Evolutionary conservation across 2,113 vertebrate genomes (phyloP).

Genomic region (Dolichallabes microphthalmus): DNA sequence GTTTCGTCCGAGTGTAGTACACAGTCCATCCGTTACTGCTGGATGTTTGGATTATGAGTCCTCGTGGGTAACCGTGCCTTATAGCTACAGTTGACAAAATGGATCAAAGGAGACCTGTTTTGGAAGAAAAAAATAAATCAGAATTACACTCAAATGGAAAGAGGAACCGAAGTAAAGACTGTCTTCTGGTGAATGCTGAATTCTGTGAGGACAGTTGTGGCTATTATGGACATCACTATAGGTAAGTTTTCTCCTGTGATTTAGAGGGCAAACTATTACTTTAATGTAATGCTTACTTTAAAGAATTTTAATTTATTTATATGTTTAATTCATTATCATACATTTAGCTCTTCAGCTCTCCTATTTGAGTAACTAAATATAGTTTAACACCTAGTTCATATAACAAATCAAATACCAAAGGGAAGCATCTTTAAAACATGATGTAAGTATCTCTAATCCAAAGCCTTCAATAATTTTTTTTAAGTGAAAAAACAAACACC

Average conservation of each 20-base stretch:
- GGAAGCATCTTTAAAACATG: not conserved
- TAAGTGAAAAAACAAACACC: not conserved
- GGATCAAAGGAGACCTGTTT: conserved; percentile 62
- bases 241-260: conserved; percentile 57
- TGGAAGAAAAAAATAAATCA: conserved; percentile 46
- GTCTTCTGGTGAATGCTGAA: conserved; percentile 67
- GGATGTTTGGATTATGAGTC: conserved; percentile 48
- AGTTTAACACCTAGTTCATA: not conserved
- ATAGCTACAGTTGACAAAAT: conserved; percentile 56
- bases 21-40: conserved; percentile 40
- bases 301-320: too few relatives aligned
- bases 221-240: conserved; percentile 61
- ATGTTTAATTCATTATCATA: not conserved
- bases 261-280: not conserved
- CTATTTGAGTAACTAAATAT: not conserved
- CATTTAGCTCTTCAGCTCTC: not conserved
- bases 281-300: not conserved
- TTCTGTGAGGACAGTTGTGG: conserved; percentile 67
- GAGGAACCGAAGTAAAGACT: conserved; percentile 65
- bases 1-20: conserved; percentile 39
- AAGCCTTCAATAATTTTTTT: not conserved
- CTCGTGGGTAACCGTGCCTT: conserved; percentile 13
- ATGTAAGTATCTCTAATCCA: not conserved
- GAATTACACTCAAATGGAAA: conserved; percentile 48
- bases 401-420: not conserved